Evolutionary conservation across 2,113 vertebrate species (phyloP), one percentile per base, ranked within the genome.

Genomic region (Oriolus oriolus): DNA sequence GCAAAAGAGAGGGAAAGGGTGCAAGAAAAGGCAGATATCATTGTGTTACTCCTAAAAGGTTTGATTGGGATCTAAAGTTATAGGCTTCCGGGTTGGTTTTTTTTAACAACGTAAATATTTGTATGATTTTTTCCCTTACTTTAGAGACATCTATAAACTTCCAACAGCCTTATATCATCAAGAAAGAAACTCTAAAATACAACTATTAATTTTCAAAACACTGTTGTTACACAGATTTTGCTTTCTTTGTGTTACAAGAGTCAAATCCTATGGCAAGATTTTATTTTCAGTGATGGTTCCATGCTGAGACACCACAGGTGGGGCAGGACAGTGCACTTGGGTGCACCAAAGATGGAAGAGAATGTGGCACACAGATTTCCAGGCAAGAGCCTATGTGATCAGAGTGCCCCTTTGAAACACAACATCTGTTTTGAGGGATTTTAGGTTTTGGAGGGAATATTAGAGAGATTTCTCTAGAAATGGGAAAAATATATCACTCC

Each of bases 1-100:
- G 17, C 9, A 71, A 79, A 30, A 52, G 69, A 69, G 7, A 11
- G 7, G 12, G 41, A 37, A 16, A 35, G 28, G 2, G 2, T 30
- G 7, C 18, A 75, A 63, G 16, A 81, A 76, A 37, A 21, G 9
- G 17, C 24, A 19, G 59, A 53, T n/a, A 17, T 33, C 11, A 47
- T 47, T 74, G 11, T 4, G 13, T 53, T 63, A 42, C 15, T 60
- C n/a, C 13, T 74, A 26, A 77, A 83, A 84, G 3, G 19, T 28
- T 60, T 49, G 33, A 33, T 3, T 37, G 1, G 27, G 10, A 41
- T 61, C 31, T 71, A 61, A 54, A 88, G 65, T 24, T 8, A 69
- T 2, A 39, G 4, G 2, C 1, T 49, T 41, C 13, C 41, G 3
- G 2, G 16, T 17, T 74, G n/a, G 4, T 3, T 27, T 4, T 11